These are phyloP conservation scores for Phenganax marumi DNA, from an alignment of 92 coral and sea anemone species.

Conservation along the genomic window DNA sequence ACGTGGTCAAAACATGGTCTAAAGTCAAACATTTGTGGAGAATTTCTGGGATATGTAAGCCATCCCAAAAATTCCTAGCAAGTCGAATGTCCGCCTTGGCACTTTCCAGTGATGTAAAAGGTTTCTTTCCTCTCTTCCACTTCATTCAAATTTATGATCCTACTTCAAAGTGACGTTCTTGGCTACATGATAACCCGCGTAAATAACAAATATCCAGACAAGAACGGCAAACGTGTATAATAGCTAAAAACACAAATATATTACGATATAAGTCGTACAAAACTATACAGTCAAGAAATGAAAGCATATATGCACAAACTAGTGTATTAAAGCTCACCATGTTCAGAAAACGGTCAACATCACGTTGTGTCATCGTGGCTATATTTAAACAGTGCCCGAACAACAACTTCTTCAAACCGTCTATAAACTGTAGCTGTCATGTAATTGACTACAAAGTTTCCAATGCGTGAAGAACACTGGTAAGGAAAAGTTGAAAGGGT, in stretches of 20 bases:
- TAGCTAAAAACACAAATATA: conserved; percentile 51
- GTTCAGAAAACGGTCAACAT: conserved; percentile 23
- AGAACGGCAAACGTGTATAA: conserved; percentile 65
- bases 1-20: too few species aligned
- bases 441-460: not conserved
- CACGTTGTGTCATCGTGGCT: not conserved
- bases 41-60: too few species aligned
- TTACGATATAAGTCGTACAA: too few species aligned
- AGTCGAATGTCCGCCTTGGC: too few species aligned
- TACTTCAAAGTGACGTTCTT: conserved; percentile 56
- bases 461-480: not conserved
- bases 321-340: not conserved
- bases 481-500: not conserved
- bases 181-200: conserved; percentile 81
- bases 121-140: too few species aligned
- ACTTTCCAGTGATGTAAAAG: too few species aligned
- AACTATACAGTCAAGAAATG: too few species aligned
- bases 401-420: too few species aligned
- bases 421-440: not conserved
- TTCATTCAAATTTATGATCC: not conserved
- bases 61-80: too few species aligned
- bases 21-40: too few species aligned
- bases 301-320: not conserved
- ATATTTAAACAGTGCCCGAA: not conserved
- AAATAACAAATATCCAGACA: conserved; percentile 86